Evolutionary conservation across 2,888 invertebrate genomes (phyloP).

Genomic region (Andrena haemorrhoa): DNA sequence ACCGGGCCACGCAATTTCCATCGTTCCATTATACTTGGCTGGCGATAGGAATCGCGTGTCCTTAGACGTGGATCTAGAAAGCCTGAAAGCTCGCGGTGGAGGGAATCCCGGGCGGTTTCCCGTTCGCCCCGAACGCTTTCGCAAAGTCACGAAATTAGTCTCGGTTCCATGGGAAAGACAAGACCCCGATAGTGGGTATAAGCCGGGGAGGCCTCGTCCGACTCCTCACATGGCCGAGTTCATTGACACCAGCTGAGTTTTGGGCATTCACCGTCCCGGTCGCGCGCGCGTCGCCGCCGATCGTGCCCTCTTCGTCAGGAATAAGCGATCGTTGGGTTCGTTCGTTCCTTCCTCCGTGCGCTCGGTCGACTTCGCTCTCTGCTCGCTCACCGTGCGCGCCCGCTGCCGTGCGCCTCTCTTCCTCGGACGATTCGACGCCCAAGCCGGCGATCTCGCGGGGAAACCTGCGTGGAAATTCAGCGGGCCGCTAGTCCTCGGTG

Average conservation of each 20-base stretch:
- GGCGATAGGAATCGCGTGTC: background rate
- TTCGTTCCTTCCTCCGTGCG: constrained; percentile 55
- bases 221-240: constrained; percentile 84
- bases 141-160: constrained; percentile 84
- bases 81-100: constrained; percentile 46
- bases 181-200: constrained; percentile 84
- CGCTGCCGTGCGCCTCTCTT: constrained; percentile 31
- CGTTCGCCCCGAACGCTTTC: constrained; percentile 75
- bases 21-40: background rate
- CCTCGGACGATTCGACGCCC: constrained; percentile 46
- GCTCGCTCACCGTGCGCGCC: constrained; percentile 56
- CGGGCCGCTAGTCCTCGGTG: background rate
- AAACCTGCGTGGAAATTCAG: constrained; percentile 31
- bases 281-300: constrained; percentile 73
- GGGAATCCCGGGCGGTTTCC: constrained; percentile 33
- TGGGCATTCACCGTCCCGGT: constrained; percentile 83
- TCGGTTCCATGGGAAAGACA: constrained; percentile 85
- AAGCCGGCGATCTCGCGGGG: constrained; percentile 43
- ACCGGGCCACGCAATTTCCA: no score
- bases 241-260: constrained; percentile 84
- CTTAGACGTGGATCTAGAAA: constrained; percentile 39
- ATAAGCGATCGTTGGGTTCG: constrained; percentile 71
- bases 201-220: constrained; percentile 74
- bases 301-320: constrained; percentile 70
- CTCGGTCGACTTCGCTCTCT: constrained; percentile 57